Conservation (phyloP, 2,797 vertebrate species). For the Pseudochirops corinnae region DNA sequence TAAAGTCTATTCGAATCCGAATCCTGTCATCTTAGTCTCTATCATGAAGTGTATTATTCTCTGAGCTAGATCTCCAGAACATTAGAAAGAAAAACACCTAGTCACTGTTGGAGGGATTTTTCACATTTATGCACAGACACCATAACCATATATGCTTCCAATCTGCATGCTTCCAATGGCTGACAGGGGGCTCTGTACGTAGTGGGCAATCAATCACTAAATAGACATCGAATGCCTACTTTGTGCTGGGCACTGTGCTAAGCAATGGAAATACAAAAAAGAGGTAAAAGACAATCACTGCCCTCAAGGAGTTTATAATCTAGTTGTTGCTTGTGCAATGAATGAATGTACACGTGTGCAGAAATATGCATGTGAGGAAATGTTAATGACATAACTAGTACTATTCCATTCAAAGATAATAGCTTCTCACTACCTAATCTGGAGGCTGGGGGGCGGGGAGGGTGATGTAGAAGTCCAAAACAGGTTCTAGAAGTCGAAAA, state of each 20-base stretch:
- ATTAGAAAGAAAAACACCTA: neutral
- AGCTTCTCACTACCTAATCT: conserved; percentile 59
- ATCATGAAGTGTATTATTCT: neutral
- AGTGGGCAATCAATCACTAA: neutral
- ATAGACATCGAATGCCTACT: neutral
- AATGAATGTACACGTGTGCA: neutral
- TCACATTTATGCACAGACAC: neutral
- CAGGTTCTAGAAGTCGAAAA: neutral
- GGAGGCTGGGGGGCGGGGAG: neutral
- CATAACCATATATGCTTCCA: neutral
- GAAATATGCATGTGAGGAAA: neutral
- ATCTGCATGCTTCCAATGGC: neutral
- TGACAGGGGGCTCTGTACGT: neutral
- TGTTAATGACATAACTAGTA: conserved; percentile 55
- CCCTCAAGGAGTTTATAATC: neutral
- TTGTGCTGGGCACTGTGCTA: neutral
- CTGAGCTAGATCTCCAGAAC: neutral
- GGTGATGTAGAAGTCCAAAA: neutral
- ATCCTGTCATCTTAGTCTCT: neutral
- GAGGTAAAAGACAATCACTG: neutral
- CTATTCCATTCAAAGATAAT: conserved; percentile 66
- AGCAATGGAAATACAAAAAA: neutral
- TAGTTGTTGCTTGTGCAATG: neutral
- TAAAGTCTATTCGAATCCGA: neutral
- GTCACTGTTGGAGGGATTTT: neutral